phyloP scores from a whole-genome alignment of 1,140 invertebrate species.

The Drosophila navojoa region DNA sequence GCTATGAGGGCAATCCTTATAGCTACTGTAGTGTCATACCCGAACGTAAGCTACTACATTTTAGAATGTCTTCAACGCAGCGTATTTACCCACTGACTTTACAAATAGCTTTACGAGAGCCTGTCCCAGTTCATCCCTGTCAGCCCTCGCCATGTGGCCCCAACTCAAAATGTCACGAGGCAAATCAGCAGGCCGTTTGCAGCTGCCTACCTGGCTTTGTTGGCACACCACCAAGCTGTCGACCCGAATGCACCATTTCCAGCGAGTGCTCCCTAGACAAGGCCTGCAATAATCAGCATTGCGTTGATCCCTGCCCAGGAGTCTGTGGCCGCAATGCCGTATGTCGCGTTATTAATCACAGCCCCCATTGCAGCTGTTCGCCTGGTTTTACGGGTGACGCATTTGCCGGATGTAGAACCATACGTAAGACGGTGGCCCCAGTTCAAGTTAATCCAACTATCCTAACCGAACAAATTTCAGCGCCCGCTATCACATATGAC shows the following conservation, averaged over 20 bases:
- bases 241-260: constrained; percentile 92
- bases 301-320: constrained; percentile 92
- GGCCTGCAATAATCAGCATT: constrained; percentile 92
- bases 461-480: constrained; percentile 38
- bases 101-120: constrained; percentile 49
- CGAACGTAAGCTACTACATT: constrained; percentile 85
- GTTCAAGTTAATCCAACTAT: not conserved
- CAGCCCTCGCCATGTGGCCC: constrained; percentile 91
- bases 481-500: constrained; percentile 54
- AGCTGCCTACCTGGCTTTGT: constrained; percentile 91
- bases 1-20: constrained; percentile 89
- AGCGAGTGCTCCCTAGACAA: constrained; percentile 91
- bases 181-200: constrained; percentile 90
- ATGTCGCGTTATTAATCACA: constrained; percentile 93
- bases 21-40: constrained; percentile 86
- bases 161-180: constrained; percentile 90
- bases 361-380: constrained; percentile 91
- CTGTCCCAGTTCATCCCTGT: constrained; percentile 86
- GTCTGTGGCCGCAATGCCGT: constrained; percentile 91
- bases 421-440: constrained; percentile 84
- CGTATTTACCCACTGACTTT: constrained; percentile 15
- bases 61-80: not conserved
- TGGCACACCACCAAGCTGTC: constrained; percentile 90
- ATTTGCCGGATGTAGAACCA: constrained; percentile 88
- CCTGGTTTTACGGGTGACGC: constrained; percentile 92